phyloP scores from a whole-genome alignment of 2,113 vertebrate genomes.

The Romanogobio albipinnatus region DNA sequence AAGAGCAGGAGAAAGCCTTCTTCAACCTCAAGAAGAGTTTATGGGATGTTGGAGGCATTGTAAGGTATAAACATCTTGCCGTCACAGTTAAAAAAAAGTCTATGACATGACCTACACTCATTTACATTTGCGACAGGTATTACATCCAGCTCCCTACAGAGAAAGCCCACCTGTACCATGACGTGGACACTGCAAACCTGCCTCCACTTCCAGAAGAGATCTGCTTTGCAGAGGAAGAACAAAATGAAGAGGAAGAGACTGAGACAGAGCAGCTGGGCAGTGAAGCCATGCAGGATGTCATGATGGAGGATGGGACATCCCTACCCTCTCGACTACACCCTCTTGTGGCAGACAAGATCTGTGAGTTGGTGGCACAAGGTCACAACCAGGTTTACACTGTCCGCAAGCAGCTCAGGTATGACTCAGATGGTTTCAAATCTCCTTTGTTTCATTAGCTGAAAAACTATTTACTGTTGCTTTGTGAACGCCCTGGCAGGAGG shows the following conservation, averaged over 20 bases:
- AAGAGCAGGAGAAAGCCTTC: conserved; percentile 87
- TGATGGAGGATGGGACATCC: conserved; percentile 72
- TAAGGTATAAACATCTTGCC: conserved; percentile 73
- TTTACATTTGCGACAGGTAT: conserved; percentile 70
- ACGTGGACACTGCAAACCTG: conserved; percentile 74
- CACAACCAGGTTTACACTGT: conserved; percentile 83
- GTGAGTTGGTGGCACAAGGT: conserved; percentile 82
- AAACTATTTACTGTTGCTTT: not conserved
- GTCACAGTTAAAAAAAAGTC: not conserved
- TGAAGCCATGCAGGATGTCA: conserved; percentile 31
- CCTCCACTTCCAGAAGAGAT: conserved; percentile 73
- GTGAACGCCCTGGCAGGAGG: conserved; percentile 67
- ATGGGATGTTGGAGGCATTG: conserved; percentile 79
- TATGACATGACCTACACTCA: not conserved
- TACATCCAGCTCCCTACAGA: conserved; percentile 85
- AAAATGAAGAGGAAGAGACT: conserved; percentile 66
- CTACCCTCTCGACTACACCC: conserved; percentile 84
- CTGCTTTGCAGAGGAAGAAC: conserved; percentile 69
- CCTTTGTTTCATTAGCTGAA: not conserved
- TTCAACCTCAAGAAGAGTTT: conserved; percentile 83
- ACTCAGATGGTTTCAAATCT: not conserved
- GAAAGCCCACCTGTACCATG: conserved; percentile 86
- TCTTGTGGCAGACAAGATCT: conserved; percentile 83
- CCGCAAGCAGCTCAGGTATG: conserved; percentile 86
- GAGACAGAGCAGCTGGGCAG: conserved; percentile 51